Percentiles rank a stretch among this genome's conserved stretches.
These are phyloP conservation scores for Macquaria australasica DNA, from an alignment of 2,113 vertebrate species.

Conservation along the genomic window DNA sequence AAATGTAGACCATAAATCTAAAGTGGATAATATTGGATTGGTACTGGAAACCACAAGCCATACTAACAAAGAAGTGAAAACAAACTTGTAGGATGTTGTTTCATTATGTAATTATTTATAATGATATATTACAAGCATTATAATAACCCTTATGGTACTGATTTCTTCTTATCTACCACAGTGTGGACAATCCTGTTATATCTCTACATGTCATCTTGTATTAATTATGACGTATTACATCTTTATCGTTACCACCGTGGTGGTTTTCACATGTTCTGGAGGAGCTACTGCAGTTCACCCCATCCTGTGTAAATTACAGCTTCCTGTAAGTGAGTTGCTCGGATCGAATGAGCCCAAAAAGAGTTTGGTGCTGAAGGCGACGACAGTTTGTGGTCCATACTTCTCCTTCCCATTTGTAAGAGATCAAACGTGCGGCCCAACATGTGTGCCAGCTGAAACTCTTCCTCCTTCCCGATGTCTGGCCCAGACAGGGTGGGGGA, in stretches of 20 bases:
- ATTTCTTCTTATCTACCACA: constrained; percentile 9
- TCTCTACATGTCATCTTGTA: background rate
- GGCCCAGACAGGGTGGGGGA: constrained; percentile 72
- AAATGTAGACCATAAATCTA: background rate
- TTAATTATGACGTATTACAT: background rate
- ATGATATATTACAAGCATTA: background rate
- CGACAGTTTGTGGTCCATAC: constrained; percentile 23
- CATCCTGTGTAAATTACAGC: background rate
- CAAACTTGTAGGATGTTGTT: constrained; percentile 3
- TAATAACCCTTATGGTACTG: background rate
- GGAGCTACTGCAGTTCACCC: background rate
- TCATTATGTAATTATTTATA: constrained; percentile 1
- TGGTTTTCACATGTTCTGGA: background rate
- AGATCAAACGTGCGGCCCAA: constrained; percentile 23
- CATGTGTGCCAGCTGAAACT: constrained; percentile 29
- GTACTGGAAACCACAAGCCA: constrained; percentile 1
- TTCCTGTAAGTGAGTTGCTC: background rate
- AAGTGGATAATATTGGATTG: constrained; percentile 15
- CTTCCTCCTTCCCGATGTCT: constrained; percentile 51
- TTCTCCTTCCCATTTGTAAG: constrained; percentile 36
- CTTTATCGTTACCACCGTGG: background rate
- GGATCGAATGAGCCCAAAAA: background rate
- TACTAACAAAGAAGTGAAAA: constrained; percentile 20
- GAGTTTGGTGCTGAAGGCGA: background rate
- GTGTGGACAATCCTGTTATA: background rate